Conservation (phyloP, 2,888 invertebrate genomes). For the Pristionchus mayeri region DNA sequence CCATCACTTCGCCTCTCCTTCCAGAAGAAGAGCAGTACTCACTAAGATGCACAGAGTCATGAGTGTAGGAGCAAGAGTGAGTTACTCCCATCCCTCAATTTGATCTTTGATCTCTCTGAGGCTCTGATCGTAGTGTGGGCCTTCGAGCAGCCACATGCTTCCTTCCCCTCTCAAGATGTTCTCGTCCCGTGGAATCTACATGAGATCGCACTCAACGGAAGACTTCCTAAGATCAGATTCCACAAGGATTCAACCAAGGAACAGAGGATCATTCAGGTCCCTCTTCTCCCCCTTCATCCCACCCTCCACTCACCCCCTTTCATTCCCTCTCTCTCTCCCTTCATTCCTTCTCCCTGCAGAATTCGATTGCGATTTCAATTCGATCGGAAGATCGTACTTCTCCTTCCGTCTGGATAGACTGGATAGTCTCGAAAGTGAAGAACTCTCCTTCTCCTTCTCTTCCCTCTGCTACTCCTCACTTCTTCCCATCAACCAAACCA, state of each 20-base stretch:
- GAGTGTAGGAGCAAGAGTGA: constrained; percentile 30
- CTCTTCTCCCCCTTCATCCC: not conserved
- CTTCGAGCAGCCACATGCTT: constrained; percentile 88
- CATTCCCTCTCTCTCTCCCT: too few species aligned
- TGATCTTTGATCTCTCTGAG: constrained; percentile 39
- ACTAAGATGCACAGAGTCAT: constrained; percentile 44
- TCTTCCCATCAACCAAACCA: constrained; percentile 12
- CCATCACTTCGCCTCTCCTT: constrained; percentile 43
- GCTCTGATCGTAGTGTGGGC: constrained; percentile 94
- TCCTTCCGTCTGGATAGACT: constrained; percentile 27
- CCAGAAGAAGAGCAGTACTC: constrained; percentile 41
- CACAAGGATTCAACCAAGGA: constrained; percentile 73
- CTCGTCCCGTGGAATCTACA: constrained; percentile 74
- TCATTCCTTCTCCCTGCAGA: constrained; percentile 53
- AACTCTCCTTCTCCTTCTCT: constrained; percentile 20
- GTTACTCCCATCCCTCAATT: not conserved
- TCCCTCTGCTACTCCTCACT: constrained; percentile 44
- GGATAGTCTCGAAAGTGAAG: constrained; percentile 41
- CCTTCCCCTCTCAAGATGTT: constrained; percentile 68
- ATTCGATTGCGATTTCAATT: constrained; percentile 65
- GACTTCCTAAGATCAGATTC: constrained; percentile 68
- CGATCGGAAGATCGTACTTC: not conserved
- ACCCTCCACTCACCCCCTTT: too few species aligned
- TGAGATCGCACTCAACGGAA: constrained; percentile 66
- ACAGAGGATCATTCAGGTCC: constrained; percentile 68